Base-by-base conservation (phyloP, 2,797 vertebrate genomes). In the Arremon brunneinucha region DNA sequence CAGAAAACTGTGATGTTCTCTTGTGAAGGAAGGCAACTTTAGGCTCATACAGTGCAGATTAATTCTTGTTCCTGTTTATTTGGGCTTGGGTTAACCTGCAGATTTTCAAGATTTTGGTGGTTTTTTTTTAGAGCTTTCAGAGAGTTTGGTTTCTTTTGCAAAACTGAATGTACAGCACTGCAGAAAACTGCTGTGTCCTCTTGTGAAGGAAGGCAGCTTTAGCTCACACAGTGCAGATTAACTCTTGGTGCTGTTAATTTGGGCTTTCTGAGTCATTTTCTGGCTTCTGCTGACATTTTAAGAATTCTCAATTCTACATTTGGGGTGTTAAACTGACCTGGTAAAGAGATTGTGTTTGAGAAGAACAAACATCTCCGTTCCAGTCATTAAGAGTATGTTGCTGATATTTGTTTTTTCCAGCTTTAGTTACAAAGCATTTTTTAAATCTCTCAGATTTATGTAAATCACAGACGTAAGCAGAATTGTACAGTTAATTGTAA, bases 241-340 rank as follows among this genome's bases (percentile, higher is more conserved):
- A 62, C 6, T 75, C 37, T 12, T 62, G 24, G 6, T 75, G 62
- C 16, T 46, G 85, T 72, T 84, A 23, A 62, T 56, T 6, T 46
- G 30, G 27, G 10, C 5, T 69, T 86, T 69, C 34, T 60, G 63
- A 39, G 50, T 13, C 11, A 11, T 39, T 62, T 71, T 30, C 24
- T 17, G 24, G 23, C 15, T 47, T 5, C 3, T 0, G 1, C 0
- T 50, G 56, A n/a, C 4, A 35, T 75, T 30, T 79, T 22, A 23
- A 8, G 11, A 76, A 60, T 52, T 27, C 19, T 30, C 47, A 83
- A 5, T 39, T 77, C 21, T 57, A 2, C 30, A 14, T 15, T 13
- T 27, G 23, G 7, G 34, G 9, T 76, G 10, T 72, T 80, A 12
- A 55, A 32, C 11, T 44, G 23, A 7, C 3, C 62, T 50, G 63